phyloP scores from a whole-genome alignment of 2,797 vertebrate genomes.

The Dicrostonyx torquatus region DNA sequence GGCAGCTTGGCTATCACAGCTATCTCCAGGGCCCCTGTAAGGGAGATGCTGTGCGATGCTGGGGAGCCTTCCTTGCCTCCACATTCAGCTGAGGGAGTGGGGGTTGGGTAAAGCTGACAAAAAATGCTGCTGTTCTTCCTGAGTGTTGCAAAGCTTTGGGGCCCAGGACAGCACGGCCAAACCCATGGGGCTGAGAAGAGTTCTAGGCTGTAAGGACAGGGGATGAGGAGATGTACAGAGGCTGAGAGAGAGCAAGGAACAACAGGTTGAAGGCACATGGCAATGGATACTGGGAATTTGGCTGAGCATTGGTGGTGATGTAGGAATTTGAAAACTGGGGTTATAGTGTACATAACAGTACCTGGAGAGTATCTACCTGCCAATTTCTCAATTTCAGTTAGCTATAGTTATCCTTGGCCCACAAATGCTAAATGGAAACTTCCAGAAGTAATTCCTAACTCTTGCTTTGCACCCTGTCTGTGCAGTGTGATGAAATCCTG shows the following conservation, averaged over 20 bases:
- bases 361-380: neutral
- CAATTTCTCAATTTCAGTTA: neutral
- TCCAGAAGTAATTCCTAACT: neutral
- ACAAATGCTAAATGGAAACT: neutral
- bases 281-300: neutral
- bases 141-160: neutral
- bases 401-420: neutral
- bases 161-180: neutral
- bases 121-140: neutral
- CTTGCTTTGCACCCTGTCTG: neutral
- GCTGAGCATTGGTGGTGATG: neutral
- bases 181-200: neutral
- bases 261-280: neutral
- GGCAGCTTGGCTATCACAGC: fast-evolving
- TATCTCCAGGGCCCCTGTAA: neutral
- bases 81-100: neutral
- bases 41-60: neutral
- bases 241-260: neutral
- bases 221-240: neutral
- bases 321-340: neutral
- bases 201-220: neutral
- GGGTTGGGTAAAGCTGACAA: fast-evolving
- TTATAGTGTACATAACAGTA: neutral
- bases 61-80: neutral
- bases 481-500: neutral